These are phyloP conservation scores for Sardinella longiceps DNA, from an alignment of 2,797 vertebrate genomes.

Conservation along the genomic window DNA sequence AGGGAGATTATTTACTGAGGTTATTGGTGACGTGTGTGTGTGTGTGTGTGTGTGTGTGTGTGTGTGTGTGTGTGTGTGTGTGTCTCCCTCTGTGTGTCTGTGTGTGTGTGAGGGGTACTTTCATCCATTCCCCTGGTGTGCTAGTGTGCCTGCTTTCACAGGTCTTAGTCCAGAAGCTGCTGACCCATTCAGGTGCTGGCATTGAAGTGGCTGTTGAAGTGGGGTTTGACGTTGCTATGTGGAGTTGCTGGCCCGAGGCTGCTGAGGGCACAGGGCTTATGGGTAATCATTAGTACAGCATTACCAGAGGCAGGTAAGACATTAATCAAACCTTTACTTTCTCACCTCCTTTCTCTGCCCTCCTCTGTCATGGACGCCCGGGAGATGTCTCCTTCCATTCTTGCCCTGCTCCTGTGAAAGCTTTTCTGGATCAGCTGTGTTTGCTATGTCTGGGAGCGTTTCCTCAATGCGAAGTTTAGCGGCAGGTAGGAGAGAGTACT, in stretches of 20 bases:
- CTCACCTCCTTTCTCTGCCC: conserved; percentile 36
- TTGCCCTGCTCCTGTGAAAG: not conserved
- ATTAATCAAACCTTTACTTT: conserved; percentile 64
- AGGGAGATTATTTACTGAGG: conserved; percentile 21
- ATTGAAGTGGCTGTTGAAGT: not conserved
- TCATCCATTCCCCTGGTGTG: too few relatives aligned
- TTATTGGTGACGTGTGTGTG: not conserved
- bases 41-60: not conserved
- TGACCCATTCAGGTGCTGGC: not conserved
- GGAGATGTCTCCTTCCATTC: not conserved
- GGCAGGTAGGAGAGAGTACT: not conserved
- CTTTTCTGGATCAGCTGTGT: not conserved
- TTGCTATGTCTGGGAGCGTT: not conserved
- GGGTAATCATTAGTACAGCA: conserved; percentile 71
- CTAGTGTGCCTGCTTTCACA: too few relatives aligned
- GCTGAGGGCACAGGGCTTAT: conserved; percentile 32
- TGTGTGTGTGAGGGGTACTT: conserved; percentile 32
- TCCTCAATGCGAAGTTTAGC: not conserved
- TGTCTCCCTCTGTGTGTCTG: not conserved
- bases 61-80: not conserved
- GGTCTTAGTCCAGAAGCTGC: not conserved
- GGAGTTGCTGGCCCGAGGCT: not conserved
- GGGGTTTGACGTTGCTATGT: not conserved
- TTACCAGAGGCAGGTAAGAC: conserved; percentile 64
- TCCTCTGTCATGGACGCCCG: not conserved